A percentile compares a stretch with the other conserved stretches of the same genome.
Conservation (phyloP, 1,140 invertebrate species). For the Wasmannia auropunctata region DNA sequence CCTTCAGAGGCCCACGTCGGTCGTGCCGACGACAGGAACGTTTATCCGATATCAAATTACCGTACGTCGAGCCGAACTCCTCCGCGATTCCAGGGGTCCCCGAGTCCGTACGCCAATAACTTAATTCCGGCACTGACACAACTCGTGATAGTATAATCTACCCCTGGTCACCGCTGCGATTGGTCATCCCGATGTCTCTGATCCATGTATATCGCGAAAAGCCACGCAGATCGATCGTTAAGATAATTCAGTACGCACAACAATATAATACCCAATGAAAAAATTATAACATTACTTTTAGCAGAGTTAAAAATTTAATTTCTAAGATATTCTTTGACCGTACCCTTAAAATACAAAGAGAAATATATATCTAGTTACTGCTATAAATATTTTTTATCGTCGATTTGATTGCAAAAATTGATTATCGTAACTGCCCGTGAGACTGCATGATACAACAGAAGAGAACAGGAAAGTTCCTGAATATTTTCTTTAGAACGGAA, state of each 20-base stretch:
- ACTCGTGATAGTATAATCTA: conserved; percentile 64
- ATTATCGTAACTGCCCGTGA: too few relatives aligned
- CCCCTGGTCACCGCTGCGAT: background rate
- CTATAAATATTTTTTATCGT: too few relatives aligned
- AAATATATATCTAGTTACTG: too few relatives aligned
- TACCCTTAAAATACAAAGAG: background rate
- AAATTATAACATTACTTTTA: background rate
- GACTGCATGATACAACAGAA: too few relatives aligned
- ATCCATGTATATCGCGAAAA: conserved; percentile 37
- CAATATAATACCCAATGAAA: background rate
- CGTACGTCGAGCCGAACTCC: conserved; percentile 66
- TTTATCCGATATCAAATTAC: conserved; percentile 72
- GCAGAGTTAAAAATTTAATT: background rate
- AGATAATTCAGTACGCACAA: background rate
- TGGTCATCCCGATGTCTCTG: background rate
- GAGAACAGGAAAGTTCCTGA: too few relatives aligned
- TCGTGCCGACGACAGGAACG: conserved; percentile 51
- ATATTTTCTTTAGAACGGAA: too few relatives aligned
- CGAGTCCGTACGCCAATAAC: conserved; percentile 63
- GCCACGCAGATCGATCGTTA: background rate
- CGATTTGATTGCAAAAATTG: too few relatives aligned
- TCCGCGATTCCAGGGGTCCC: conserved; percentile 48
- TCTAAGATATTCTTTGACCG: background rate
- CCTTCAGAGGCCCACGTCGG: conserved; percentile 49
- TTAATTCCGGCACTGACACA: conserved; percentile 62